Percentiles rank a stretch among this genome's conserved stretches.
Evolutionary conservation across 2,113 vertebrate species (phyloP).

Genomic region (Thalassarche chlororhynchos): DNA sequence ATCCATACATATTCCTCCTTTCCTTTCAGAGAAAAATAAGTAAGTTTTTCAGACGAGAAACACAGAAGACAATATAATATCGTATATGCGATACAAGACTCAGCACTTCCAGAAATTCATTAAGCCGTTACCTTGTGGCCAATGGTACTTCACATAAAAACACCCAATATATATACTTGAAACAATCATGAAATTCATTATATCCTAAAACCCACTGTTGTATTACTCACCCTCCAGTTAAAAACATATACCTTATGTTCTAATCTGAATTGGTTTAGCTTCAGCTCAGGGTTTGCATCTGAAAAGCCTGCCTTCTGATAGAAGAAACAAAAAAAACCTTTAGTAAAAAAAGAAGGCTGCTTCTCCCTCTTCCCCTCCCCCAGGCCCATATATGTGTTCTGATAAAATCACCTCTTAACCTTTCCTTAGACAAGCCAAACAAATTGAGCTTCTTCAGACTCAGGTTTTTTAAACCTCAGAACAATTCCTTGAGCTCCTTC

Average conservation of each 20-base stretch:
- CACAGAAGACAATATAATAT: not conserved
- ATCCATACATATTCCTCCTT: not conserved
- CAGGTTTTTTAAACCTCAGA: not conserved
- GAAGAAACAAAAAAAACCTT: not conserved
- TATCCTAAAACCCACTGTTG: not conserved
- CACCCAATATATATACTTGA: not conserved
- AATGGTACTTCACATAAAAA: not conserved
- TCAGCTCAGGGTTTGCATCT: not conserved
- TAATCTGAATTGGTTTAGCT: not conserved
- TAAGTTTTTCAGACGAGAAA: not conserved
- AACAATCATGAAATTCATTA: not conserved
- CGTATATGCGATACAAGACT: fast-evolving
- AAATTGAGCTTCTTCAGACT: not conserved
- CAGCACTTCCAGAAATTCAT: not conserved
- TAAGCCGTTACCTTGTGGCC: not conserved
- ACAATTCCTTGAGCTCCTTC: not conserved
- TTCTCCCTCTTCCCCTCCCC: not conserved
- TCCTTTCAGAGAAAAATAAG: not conserved
- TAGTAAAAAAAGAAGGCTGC: not conserved
- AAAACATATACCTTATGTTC: not conserved
- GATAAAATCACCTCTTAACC: not conserved
- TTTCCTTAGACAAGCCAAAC: not conserved
- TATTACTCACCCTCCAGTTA: not conserved
- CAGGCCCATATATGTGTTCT: not conserved
- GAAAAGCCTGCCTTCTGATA: not conserved